Percentiles rank a stretch among this genome's conserved stretches.
Conservation (phyloP, 2,113 vertebrate genomes). For the Excalfactoria chinensis region DNA sequence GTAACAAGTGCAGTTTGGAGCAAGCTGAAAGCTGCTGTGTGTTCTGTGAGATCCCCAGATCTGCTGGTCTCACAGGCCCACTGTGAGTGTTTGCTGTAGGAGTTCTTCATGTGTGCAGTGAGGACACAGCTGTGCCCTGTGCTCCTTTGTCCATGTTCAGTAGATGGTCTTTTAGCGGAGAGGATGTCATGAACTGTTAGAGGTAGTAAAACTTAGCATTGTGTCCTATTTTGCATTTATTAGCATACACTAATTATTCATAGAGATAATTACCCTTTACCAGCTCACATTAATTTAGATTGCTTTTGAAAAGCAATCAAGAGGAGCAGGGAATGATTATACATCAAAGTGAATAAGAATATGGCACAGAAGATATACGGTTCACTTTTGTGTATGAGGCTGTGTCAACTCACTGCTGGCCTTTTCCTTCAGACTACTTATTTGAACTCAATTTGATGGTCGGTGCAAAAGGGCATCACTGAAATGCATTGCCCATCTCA, state of each 20-base stretch:
- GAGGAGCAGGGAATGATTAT: slow-evolving; percentile 66
- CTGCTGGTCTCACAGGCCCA: neutral
- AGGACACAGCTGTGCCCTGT: neutral
- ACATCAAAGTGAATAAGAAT: slow-evolving; percentile 67
- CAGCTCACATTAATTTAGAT: slow-evolving; percentile 74
- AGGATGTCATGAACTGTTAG: neutral
- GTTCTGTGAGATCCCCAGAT: neutral
- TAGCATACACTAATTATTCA: slow-evolving; percentile 78
- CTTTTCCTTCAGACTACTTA: neutral
- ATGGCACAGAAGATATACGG: neutral
- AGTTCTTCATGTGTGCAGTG: fast-evolving
- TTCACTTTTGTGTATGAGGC: neutral
- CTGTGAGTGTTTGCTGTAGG: neutral
- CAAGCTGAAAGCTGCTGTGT: neutral
- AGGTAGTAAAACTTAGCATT: slow-evolving; percentile 13
- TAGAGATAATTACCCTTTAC: slow-evolving; percentile 75
- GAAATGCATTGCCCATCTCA: neutral
- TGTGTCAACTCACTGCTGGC: neutral
- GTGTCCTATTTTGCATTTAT: slow-evolving; percentile 74
- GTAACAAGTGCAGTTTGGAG: neutral
- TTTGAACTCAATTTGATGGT: neutral
- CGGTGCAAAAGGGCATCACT: neutral
- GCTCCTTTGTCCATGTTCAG: neutral
- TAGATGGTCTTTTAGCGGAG: neutral
- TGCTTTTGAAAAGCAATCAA: slow-evolving; percentile 78